Evolutionary conservation across 1,140 invertebrate genomes (phyloP).

Genomic region (Melipona quadrifasciata): DNA sequence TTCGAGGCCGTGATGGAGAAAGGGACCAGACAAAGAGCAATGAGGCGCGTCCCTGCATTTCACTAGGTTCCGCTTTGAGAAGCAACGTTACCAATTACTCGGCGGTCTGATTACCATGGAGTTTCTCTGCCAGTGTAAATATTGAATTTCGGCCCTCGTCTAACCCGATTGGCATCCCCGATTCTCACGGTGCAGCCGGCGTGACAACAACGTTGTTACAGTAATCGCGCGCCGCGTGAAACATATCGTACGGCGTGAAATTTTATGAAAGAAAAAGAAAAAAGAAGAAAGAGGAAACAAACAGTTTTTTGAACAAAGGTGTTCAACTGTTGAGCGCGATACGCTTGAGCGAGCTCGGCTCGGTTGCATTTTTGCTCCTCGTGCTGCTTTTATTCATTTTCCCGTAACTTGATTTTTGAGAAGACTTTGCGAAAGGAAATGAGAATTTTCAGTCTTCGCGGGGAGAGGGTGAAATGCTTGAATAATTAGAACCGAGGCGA

Average conservation of each 20-base stretch:
- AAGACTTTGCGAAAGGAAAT: too few relatives aligned
- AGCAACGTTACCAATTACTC: constrained; percentile 61
- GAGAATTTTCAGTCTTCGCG: too few relatives aligned
- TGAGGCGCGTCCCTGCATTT: constrained; percentile 28
- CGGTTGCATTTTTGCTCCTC: constrained; percentile 9
- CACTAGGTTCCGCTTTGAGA: constrained; percentile 47
- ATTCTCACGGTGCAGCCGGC: constrained; percentile 45
- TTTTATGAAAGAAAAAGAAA: not conserved
- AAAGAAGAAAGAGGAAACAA: not conserved
- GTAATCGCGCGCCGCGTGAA: constrained; percentile 35
- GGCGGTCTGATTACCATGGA: constrained; percentile 59
- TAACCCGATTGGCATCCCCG: constrained; percentile 63
- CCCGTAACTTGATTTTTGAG: not conserved
- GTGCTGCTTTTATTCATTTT: constrained; percentile 7
- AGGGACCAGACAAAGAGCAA: not conserved
- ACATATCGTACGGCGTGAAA: not conserved
- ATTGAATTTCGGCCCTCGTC: constrained; percentile 62
- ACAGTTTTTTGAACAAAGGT: constrained; percentile 13
- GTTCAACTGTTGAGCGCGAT: not conserved
- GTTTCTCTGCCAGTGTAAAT: constrained; percentile 61
- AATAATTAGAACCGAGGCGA: too few relatives aligned
- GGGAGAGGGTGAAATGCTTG: too few relatives aligned
- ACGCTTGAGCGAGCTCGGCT: not conserved
- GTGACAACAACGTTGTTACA: constrained; percentile 56
- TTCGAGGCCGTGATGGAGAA: too few relatives aligned